Evolutionary conservation across 2,113 vertebrate species (phyloP), one percentile per base, ranked within the genome.

Genomic region (Catharus fuscescens): DNA sequence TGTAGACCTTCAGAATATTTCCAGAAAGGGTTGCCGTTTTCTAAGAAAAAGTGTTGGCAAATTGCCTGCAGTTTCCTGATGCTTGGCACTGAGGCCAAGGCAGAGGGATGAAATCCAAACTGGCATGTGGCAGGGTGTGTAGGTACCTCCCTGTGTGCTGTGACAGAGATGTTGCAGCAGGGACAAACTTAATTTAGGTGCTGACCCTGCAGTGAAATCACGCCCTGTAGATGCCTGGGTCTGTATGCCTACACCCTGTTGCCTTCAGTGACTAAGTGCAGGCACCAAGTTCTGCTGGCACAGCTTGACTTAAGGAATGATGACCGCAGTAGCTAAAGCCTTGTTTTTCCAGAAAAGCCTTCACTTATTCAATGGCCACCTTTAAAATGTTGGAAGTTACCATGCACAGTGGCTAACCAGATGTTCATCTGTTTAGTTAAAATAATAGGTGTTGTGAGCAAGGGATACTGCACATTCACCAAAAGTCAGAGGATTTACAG

Each of bases 21-120:
- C 92, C 94, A 94, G 95, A 62, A 90, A 91, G 95, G 79, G 91
- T 91, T 28, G 13, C 90, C 10, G 20, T 94, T 97, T 97, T 76
- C 96, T 95, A 70, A 96, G 96, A 96, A 86, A 45, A 97, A 94
- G 92, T 3, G 1, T 47, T 97, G 80, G 69, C 60, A 85, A 87
- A 79, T 95, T 93, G 87, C 93, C 94, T 92, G 40, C 88, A 2
- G 7, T 48, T 96, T 92, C 84, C 74, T 92, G 92, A 76, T 96
- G 92, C 83, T 94, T 83, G 48, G 17, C 74, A 12, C 64, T 64
- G 87, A 92, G 56, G 61, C 88, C 60, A n/a, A 90, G 80, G 94
- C 67, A 8, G 61, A 85, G 86, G 80, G 91, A 66, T 94, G 89
- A 91, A 94, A 81, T 91, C 76, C 89, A 61, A 80, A 86, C 81